A percentile compares a stretch with the other conserved stretches of the same genome.
Evolutionary conservation across 2,797 vertebrate species (phyloP).

Genomic region (Anableps anableps): DNA sequence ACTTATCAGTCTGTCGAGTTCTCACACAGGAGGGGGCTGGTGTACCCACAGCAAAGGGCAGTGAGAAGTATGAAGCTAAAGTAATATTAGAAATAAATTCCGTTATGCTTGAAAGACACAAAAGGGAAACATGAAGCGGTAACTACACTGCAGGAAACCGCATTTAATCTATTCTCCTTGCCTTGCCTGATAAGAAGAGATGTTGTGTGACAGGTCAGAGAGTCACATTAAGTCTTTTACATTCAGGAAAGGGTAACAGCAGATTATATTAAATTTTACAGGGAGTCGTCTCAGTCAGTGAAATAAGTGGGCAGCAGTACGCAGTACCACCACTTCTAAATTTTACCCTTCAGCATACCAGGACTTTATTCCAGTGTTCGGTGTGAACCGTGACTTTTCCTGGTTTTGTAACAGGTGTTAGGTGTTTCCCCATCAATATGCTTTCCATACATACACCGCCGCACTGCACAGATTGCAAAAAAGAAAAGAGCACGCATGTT

Average conservation of each 20-base stretch:
- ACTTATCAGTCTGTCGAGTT: slow-evolving; percentile 59
- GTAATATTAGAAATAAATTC: slow-evolving; percentile 57
- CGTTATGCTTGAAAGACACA: slow-evolving; percentile 43
- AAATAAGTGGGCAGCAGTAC: too few relatives aligned
- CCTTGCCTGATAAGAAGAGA: slow-evolving; percentile 62
- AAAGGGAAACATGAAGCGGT: slow-evolving; percentile 53
- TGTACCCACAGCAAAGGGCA: slow-evolving; percentile 26
- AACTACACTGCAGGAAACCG: slow-evolving; percentile 27
- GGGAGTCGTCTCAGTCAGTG: too few relatives aligned
- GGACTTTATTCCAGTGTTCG: too few relatives aligned
- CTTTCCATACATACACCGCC: too few relatives aligned
- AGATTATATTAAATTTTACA: slow-evolving; percentile 4
- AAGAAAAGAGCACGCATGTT: too few relatives aligned
- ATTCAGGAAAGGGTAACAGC: neutral
- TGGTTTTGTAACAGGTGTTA: too few relatives aligned
- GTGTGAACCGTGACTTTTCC: too few relatives aligned
- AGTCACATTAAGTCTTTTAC: slow-evolving; percentile 26
- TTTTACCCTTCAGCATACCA: too few relatives aligned
- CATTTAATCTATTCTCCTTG: slow-evolving; percentile 17
- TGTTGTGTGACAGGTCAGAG: slow-evolving; percentile 14
- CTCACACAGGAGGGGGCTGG: slow-evolving; percentile 33
- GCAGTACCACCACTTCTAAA: too few relatives aligned
- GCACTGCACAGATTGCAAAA: too few relatives aligned
- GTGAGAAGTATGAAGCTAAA: slow-evolving; percentile 41
- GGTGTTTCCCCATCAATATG: too few relatives aligned